Conservation (phyloP, 2,113 vertebrate species). For the Phaethon lepturus region DNA sequence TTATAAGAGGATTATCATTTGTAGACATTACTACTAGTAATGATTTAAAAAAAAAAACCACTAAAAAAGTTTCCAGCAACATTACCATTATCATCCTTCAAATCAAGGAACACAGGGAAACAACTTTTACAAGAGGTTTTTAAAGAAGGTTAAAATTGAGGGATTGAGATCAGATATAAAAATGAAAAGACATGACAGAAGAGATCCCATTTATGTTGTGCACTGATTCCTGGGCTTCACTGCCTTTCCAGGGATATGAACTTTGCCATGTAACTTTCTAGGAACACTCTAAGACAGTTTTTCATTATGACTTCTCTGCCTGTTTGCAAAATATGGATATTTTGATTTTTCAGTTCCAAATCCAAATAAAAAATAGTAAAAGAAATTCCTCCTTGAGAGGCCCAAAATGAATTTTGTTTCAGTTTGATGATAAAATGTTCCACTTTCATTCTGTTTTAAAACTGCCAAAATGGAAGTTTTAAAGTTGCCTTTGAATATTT, state of each 20-base stretch:
- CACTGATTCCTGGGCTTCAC: not conserved
- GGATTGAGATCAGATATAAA: not conserved
- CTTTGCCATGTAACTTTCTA: not conserved
- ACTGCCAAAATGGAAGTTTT: not conserved
- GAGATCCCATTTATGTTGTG: not conserved
- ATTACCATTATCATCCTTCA: not conserved
- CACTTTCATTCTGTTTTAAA: not conserved
- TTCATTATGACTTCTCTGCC: not conserved
- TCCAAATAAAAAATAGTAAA: not conserved
- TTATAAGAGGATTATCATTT: not conserved
- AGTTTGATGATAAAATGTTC: not conserved
- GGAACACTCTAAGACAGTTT: not conserved
- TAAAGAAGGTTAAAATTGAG: not conserved
- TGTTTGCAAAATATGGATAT: not conserved
- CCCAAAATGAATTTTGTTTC: not conserved
- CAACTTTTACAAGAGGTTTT: not conserved
- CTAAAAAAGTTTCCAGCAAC: not conserved
- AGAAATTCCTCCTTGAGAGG: not conserved
- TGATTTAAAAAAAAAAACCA: rapidly evolving
- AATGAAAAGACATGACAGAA: not conserved
- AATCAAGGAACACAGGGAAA: not conserved
- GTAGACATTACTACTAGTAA: not conserved
- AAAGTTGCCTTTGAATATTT: not conserved
- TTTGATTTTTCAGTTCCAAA: not conserved
- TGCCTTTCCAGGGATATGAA: not conserved